Evolutionary conservation across 2,113 vertebrate genomes (phyloP).

Genomic region (Otis tarda): DNA sequence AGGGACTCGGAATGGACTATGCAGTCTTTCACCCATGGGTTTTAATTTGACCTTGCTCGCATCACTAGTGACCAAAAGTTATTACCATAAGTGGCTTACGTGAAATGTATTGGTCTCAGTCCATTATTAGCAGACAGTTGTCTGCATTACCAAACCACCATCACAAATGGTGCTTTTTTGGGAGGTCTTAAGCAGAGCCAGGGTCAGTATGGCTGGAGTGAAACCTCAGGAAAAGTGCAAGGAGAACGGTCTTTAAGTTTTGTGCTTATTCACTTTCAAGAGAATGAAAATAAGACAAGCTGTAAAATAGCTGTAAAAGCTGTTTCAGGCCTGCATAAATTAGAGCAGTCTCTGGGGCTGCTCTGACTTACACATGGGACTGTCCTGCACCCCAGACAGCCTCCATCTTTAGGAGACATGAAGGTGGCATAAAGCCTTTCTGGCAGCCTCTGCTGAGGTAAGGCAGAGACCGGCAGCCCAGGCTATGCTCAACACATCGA

Average conservation of each 20-base stretch:
- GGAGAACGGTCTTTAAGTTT: not conserved
- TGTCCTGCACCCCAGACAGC: not conserved
- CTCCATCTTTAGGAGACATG: not conserved
- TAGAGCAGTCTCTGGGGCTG: not conserved
- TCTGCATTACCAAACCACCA: constrained; percentile 59
- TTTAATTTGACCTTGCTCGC: constrained; percentile 47
- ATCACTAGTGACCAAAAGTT: constrained; percentile 50
- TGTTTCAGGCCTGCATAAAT: not conserved
- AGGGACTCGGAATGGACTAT: not conserved
- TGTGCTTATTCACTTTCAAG: constrained; percentile 14
- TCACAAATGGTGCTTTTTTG: constrained; percentile 48
- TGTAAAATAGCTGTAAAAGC: not conserved
- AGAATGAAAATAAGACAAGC: not conserved
- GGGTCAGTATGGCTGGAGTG: not conserved
- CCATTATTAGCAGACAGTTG: constrained; percentile 62
- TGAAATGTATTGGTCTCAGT: constrained; percentile 61
- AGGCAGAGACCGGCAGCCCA: not conserved
- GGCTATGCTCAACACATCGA: not conserved
- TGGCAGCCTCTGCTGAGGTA: not conserved
- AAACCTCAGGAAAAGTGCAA: constrained; percentile 43
- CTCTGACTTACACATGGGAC: not conserved
- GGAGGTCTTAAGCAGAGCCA: constrained; percentile 21
- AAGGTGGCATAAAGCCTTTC: not conserved
- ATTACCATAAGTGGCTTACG: constrained; percentile 39
- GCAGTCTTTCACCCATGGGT: not conserved